Base-by-base conservation (phyloP, 2,888 invertebrate species). In the Ochropacha duplaris region DNA sequence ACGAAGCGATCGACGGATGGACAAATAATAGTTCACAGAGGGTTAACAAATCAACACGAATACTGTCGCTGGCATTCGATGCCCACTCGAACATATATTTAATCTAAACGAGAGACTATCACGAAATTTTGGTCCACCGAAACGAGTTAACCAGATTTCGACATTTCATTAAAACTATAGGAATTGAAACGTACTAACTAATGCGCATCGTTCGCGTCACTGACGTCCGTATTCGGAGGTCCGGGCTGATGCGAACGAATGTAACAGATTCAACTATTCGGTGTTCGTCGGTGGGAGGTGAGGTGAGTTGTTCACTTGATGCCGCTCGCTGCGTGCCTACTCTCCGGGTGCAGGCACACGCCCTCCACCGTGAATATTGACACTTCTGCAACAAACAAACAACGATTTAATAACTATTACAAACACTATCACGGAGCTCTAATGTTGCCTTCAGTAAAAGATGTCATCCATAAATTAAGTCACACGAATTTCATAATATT, bases 341-440 rank as follows among this genome's bases (percentile, higher is more conserved):
- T 95, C 92, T 98, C 98, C 57, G 96, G 95, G 87, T 96, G 95
- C 81, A 98, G 90, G 88, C 96, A 95, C 77, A 98, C 95, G 78
- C 98, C 98, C 91, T 98, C 98, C 84, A 99, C 98, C 78, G 96
- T 97, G 94, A 98, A 98, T 94, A 99, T 98, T 79, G 98, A 98
- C 82, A 97, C 95, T 93, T 98, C 99, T 99, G 95, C 49, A 96
- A 96, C 86, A 88, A 88, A 11, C 34, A 34, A 56, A 59, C 2
- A 59, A 44, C 19, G 0, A 8, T 19, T 2, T 1, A n/a, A 22
- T 50, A 14, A 22, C 14, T 2, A 50, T 24, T 6, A 12, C 24
- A n/a, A n/a, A n/a, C n/a, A n/a, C n/a, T n/a, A n/a, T n/a, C n/a
- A n/a, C n/a, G n/a, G n/a, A n/a, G n/a, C n/a, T n/a, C n/a, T n/a